Percentiles rank a stretch among this genome's conserved stretches.
Conservation (phyloP, 2,797 vertebrate genomes). For the Sebastes vulpes region DNA sequence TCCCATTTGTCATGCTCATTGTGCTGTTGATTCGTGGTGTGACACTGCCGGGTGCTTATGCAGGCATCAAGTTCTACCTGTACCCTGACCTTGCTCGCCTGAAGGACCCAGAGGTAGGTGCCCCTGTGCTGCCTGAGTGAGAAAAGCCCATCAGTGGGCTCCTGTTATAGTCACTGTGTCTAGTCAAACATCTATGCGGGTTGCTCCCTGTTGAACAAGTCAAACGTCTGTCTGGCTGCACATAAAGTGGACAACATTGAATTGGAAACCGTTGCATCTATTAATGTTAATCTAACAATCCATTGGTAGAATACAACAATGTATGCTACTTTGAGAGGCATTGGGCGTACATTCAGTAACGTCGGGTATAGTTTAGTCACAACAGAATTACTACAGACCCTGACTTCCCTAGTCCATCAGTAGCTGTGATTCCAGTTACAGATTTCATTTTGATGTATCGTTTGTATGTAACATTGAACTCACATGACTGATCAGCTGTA, state of each 20-base stretch:
- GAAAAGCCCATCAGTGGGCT: neutral
- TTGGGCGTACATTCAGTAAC: neutral
- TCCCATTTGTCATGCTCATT: slow-evolving; percentile 97
- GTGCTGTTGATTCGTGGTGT: slow-evolving; percentile 95
- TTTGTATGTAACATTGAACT: no score
- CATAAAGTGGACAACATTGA: neutral
- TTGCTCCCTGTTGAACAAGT: neutral
- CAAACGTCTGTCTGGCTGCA: neutral
- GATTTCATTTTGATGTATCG: no score
- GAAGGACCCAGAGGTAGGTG: slow-evolving; percentile 93
- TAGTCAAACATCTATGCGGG: neutral
- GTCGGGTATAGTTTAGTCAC: neutral
- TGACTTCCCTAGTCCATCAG: neutral
- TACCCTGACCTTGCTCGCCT: slow-evolving; percentile 95
- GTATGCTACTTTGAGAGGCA: neutral
- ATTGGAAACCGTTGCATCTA: neutral
- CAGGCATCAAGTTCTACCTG: slow-evolving; percentile 97
- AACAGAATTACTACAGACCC: neutral
- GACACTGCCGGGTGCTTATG: slow-evolving; percentile 93
- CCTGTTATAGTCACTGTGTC: neutral
- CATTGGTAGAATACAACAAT: neutral
- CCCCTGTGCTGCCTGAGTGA: neutral
- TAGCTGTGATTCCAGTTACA: no score
- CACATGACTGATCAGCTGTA: no score
- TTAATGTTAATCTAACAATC: neutral